Evolutionary conservation across 2,888 invertebrate species (phyloP).

Genomic region (Yponomeuta evonymella): DNA sequence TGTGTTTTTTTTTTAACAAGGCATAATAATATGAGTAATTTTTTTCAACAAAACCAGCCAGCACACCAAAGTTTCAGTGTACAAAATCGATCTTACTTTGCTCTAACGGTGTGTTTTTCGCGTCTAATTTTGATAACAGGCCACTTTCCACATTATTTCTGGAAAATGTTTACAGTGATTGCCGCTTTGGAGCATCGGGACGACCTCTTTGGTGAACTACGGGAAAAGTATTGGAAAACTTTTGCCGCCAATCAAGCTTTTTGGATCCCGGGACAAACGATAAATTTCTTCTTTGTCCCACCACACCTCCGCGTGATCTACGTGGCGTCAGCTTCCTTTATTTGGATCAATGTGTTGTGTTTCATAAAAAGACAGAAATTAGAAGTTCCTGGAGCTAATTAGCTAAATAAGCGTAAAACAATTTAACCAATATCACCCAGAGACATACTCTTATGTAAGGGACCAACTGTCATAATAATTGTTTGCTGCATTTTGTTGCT

Average conservation of each 20-base stretch:
- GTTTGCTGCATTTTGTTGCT: not conserved
- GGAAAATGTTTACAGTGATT: conserved; percentile 75
- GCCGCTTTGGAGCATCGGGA: conserved; percentile 83
- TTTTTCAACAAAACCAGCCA: not conserved
- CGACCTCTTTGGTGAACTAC: conserved; percentile 82
- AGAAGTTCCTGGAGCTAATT: conserved; percentile 13
- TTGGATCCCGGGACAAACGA: conserved; percentile 88
- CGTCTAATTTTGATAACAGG: no score
- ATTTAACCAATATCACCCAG: not conserved
- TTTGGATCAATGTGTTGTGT: conserved; percentile 91
- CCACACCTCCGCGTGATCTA: conserved; percentile 85
- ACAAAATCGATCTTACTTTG: no score
- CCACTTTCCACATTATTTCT: no score
- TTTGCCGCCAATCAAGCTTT: conserved; percentile 85
- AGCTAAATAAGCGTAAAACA: not conserved
- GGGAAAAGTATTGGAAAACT: conserved; percentile 82
- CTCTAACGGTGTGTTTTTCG: no score
- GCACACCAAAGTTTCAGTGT: not conserved
- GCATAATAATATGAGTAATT: conserved; percentile 1
- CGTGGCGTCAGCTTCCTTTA: conserved; percentile 85
- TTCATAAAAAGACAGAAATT: conserved; percentile 81
- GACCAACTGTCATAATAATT: not conserved
- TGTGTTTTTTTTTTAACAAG: no score
- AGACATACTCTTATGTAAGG: not conserved
- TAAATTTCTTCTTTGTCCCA: conserved; percentile 86